Base-by-base conservation (phyloP, 2,888 invertebrate species). In the Mystacides longicornis region DNA sequence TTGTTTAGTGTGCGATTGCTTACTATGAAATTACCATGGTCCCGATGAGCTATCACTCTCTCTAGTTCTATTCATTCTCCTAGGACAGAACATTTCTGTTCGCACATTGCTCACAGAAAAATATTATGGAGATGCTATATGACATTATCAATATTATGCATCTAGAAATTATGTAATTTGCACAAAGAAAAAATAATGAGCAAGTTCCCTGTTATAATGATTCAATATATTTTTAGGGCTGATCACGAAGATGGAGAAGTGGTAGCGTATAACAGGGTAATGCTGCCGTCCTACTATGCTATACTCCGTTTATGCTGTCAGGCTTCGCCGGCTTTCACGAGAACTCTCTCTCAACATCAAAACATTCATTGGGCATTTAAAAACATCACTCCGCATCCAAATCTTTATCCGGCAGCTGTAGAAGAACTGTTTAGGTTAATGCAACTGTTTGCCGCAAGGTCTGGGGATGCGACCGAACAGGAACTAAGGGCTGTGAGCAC, bases 211-310 rank as follows among this genome's bases (percentile, higher is more conserved):
- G n/a, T n/a, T 5, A 27, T 27, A 27, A 27, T 27, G 27, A 27
- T 27, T 27, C 11, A 7, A 27, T 27, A 5, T 16, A n/a, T 62
- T 56, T 60, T 5, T 67, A 94, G 94, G 60, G 95, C 95, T 62
- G 95, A 96, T 75, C 95, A 95, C 69, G 95, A 95, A 64, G 95
- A 96, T 71, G 92, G 94, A 66, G 95, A 96, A 68, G 93, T 95
- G 60, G 90, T 95, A 46, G 82, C 92, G 64, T 95, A 93, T 73
- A 96, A 96, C 74, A 85, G 94, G 60, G 86, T 89, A 20, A 95
- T 94, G 93, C 73, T 96, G 66, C 95, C 95, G 1, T 91, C 94
- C 9, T 92, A 91, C 72, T 93, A 93, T 69, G 93, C 94, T 45
- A 77, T 96, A 56, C 75, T 96, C 64, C 81, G 93, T 60, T 81